These are phyloP conservation scores for Coelinius sp. DNA, from an alignment of 2,888 invertebrate species.

Conservation along the genomic window DNA sequence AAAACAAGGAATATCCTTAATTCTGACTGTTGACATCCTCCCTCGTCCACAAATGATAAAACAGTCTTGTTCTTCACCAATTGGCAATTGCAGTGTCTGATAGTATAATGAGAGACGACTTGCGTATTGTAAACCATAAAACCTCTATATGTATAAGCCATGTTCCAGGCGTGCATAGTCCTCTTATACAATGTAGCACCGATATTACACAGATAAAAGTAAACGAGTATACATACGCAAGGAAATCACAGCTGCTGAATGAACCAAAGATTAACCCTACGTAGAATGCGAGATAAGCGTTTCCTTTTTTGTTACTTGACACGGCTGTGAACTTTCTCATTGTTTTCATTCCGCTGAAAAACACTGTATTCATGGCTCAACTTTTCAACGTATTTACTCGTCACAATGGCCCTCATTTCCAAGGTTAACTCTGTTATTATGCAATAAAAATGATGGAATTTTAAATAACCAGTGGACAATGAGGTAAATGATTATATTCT, in stretches of 20 bases:
- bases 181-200: neutral
- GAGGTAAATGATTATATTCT: neutral
- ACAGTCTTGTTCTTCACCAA: slow-evolving; percentile 49
- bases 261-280: slow-evolving; percentile 17
- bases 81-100: slow-evolving; percentile 63
- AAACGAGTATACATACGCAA: slow-evolving; percentile 4
- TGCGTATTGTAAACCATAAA: slow-evolving; percentile 11
- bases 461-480: neutral
- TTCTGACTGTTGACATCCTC: slow-evolving; percentile 28
- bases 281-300: slow-evolving; percentile 17
- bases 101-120: slow-evolving; percentile 55
- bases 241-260: slow-evolving; percentile 24
- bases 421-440: neutral
- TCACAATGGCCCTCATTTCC: slow-evolving; percentile 3
- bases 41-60: neutral
- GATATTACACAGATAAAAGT: neutral
- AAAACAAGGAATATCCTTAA: neutral
- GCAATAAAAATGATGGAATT: neutral
- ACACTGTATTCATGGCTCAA: neutral
- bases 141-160: neutral
- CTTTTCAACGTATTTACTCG: neutral
- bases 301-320: slow-evolving; percentile 16
- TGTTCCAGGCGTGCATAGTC: neutral
- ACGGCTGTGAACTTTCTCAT: slow-evolving; percentile 19
- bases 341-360: neutral